phyloP scores from a whole-genome alignment of 2,888 invertebrate genomes.

The Parnassius glacialis region DNA sequence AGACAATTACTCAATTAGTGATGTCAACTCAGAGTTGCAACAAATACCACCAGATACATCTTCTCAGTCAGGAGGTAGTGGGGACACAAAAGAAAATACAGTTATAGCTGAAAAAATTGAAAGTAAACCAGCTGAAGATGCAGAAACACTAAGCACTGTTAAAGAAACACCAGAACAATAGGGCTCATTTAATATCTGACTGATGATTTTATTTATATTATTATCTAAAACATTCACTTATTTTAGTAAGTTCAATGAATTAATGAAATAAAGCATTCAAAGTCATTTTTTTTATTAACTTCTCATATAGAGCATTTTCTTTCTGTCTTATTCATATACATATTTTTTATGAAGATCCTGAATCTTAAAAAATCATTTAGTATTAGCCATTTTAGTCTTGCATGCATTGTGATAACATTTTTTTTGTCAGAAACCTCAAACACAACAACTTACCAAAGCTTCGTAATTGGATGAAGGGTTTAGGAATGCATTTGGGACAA shows the following conservation, averaged over 20 bases:
- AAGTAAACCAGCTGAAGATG: slow-evolving; percentile 25
- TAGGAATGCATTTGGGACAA: too few species aligned
- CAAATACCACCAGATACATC: slow-evolving; percentile 35
- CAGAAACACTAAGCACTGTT: slow-evolving; percentile 27
- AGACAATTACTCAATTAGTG: slow-evolving; percentile 68
- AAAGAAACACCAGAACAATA: slow-evolving; percentile 20
- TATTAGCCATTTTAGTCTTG: too few species aligned
- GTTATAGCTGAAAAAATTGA: slow-evolving; percentile 29
- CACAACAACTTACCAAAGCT: too few species aligned
- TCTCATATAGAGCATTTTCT: too few species aligned
- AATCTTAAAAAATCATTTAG: too few species aligned
- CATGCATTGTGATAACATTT: too few species aligned
- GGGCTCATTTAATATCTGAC: slow-evolving; percentile 12
- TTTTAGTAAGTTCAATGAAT: slow-evolving; percentile 7
- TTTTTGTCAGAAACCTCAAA: too few species aligned
- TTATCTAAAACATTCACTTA: slow-evolving; percentile 4
- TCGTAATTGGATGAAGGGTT: too few species aligned
- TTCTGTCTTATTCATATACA: too few species aligned
- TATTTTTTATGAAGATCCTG: too few species aligned
- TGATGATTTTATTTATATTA: neutral
- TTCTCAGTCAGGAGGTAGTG: slow-evolving; percentile 28
- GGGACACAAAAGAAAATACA: slow-evolving; percentile 27
- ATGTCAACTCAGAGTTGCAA: slow-evolving; percentile 65
- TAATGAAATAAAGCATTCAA: slow-evolving; percentile 5
- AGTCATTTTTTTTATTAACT: neutral